Base-by-base conservation (phyloP, 2,888 invertebrate genomes). In the Scaptomyza flava region DNA sequence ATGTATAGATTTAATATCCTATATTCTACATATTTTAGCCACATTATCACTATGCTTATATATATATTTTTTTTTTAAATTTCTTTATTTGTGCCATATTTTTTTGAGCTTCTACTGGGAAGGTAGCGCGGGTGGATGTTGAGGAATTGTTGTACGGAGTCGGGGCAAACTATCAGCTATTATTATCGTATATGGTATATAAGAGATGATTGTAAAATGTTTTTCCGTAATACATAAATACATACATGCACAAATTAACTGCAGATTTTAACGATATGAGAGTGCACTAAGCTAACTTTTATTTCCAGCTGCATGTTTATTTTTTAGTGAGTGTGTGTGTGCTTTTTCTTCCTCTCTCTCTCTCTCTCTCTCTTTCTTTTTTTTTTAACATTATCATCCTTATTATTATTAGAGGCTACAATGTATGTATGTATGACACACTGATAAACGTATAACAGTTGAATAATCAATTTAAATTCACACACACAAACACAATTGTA, bases 11-110 rank as follows among this genome's bases (percentile, higher is more conserved):
- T 12, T 27, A 27, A 6, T 27, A 27, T n/a, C n/a, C 5, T 62
- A 48, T 67, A 47, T 59, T 45, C 8, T 71, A 50, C 51, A 63
- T 69, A 59, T 56, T 65, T 81, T 79, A 72, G 72, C 79, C 75
- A 72, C 58, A 12, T 77, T 81, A 81, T 81, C 81, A 81, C 79
- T 81, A 81, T 46, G 69, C 72, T 74, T 72, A 56, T 48, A 47
- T 36, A 60, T 48, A 61, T 60, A 27, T 20, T 6, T 33, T 48
- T 36, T 6, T 50, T 66, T 53, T 3, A 8, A 33, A 50, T 46
- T 63, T 17, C 11, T 14, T 52, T 27, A 52, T 17, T 50, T 60
- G 34, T 63, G 69, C 69, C 66, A 14, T 52, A 63, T 50, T 30
- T 30, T 76, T 56, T 76, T 77, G 77, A 74, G 74, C 79, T 59